Evolutionary conservation across 2,888 invertebrate species (phyloP).

Genomic region (Pterostichus madidus): DNA sequence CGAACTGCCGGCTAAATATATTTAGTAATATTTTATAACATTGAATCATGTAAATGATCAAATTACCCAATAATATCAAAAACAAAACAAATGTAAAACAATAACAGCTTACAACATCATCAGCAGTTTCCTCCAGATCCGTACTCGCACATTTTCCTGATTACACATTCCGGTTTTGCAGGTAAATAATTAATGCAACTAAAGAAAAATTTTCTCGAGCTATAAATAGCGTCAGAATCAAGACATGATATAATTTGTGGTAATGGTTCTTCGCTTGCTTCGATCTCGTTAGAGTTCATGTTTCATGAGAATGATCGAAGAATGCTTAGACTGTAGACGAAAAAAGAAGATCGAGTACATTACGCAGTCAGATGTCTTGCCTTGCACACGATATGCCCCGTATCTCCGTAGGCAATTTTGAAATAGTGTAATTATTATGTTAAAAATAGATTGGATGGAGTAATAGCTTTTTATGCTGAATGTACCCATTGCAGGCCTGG

Average conservation of each 20-base stretch:
- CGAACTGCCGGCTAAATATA: too few species aligned
- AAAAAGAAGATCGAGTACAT: conserved; percentile 33
- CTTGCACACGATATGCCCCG: neutral
- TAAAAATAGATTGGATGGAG: conserved; percentile 23
- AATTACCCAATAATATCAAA: too few species aligned
- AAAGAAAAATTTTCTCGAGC: neutral
- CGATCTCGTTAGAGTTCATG: neutral
- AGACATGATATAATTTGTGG: conserved; percentile 8
- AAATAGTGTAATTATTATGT: conserved; percentile 25
- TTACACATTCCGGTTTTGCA: neutral
- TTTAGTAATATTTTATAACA: too few species aligned
- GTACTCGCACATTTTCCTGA: neutral
- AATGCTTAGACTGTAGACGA: conserved; percentile 37
- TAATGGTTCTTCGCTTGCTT: neutral
- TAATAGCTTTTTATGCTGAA: neutral
- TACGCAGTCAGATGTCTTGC: conserved; percentile 29
- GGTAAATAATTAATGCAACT: neutral
- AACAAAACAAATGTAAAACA: neutral
- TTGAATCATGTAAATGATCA: too few species aligned
- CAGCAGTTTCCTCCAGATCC: neutral
- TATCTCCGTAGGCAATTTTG: conserved; percentile 3
- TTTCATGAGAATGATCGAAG: conserved; percentile 18
- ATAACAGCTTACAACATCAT: neutral
- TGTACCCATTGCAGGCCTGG: conserved; percentile 1
- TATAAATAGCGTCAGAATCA: neutral